Evolutionary conservation across 1,140 invertebrate species (phyloP).

Genomic region (Lerema accius): DNA sequence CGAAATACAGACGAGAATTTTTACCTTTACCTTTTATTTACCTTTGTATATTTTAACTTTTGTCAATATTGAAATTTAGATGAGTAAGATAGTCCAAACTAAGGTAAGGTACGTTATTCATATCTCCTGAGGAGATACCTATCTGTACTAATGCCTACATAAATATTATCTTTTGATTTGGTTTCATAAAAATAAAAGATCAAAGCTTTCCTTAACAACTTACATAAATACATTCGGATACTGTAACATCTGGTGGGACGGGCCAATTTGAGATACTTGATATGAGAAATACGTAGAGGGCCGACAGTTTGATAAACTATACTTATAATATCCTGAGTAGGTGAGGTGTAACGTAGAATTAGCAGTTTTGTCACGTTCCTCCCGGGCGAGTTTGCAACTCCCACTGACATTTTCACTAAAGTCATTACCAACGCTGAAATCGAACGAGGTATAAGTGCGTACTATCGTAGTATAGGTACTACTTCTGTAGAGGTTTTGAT

Average conservation of each 20-base stretch:
- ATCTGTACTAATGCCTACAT: too few relatives aligned
- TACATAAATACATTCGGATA: not conserved
- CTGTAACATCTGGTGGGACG: slow-evolving; percentile 38
- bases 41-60: too few relatives aligned
- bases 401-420: slow-evolving; percentile 64
- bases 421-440: slow-evolving; percentile 54
- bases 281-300: slow-evolving; percentile 48
- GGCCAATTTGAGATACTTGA: slow-evolving; percentile 59
- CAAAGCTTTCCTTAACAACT: not conserved
- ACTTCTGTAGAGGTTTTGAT: not conserved
- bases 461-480: slow-evolving; percentile 8
- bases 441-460: slow-evolving; percentile 27
- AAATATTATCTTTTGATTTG: not conserved
- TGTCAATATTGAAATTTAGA: too few relatives aligned
- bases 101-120: too few relatives aligned
- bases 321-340: slow-evolving; percentile 58
- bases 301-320: slow-evolving; percentile 66
- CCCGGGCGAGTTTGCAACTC: slow-evolving; percentile 56
- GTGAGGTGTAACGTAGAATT: slow-evolving; percentile 43
- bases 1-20: too few relatives aligned
- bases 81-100: too few relatives aligned
- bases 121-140: too few relatives aligned
- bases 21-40: too few relatives aligned
- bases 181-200: not conserved
- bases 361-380: slow-evolving; percentile 58